Evolutionary conservation across 2,113 vertebrate species (phyloP).

Genomic region (Pomatorhinus ruficollis): DNA sequence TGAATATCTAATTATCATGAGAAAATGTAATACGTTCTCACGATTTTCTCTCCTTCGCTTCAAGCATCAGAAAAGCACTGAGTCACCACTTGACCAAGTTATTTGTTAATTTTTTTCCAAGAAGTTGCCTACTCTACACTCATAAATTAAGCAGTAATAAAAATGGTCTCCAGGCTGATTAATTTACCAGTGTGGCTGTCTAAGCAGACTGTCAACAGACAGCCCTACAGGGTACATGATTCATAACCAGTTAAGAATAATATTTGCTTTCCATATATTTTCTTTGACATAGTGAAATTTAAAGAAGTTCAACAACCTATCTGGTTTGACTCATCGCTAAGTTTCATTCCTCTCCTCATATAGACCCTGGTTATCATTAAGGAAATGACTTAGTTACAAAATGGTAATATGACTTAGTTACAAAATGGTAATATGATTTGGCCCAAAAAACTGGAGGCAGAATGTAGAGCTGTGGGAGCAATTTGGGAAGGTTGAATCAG

Average conservation of each 20-base stretch:
- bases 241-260: background rate
- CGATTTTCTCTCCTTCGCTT: rapidly evolving
- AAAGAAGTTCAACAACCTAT: background rate
- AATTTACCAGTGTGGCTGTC: background rate
- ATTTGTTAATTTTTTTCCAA: background rate
- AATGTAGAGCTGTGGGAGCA: background rate
- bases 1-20: background rate
- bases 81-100: background rate
- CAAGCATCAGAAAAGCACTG: background rate
- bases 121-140: background rate
- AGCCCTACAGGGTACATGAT: background rate
- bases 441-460: background rate
- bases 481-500: background rate
- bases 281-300: background rate
- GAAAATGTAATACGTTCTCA: background rate
- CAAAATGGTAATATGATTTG: background rate
- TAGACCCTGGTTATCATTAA: background rate
- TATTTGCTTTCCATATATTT: background rate
- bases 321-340: background rate
- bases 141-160: background rate
- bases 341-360: background rate
- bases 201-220: background rate
- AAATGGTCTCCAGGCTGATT: background rate
- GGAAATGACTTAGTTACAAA: background rate
- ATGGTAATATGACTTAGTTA: background rate